Evolutionary conservation across 1,140 invertebrate genomes (phyloP).

Genomic region (Anastrepha ludens): DNA sequence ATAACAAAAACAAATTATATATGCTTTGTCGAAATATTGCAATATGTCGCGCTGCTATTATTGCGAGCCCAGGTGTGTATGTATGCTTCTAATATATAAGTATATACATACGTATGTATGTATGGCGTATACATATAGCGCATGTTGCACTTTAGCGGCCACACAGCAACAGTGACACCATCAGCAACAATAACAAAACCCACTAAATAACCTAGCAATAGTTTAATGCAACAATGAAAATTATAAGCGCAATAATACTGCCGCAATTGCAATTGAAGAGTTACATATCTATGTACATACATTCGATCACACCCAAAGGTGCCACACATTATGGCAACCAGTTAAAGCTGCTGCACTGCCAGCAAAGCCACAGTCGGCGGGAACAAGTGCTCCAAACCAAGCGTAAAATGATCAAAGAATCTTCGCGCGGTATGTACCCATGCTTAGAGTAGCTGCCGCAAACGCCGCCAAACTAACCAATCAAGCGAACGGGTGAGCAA

Average conservation of each 20-base stretch:
- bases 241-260: not conserved
- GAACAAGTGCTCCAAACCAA: conserved; percentile 62
- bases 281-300: not conserved
- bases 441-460: not conserved
- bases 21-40: too few species aligned
- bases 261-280: not conserved
- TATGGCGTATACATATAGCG: not conserved
- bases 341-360: not conserved
- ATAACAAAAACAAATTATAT: not conserved
- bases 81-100: too few species aligned
- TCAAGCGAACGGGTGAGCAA: conserved; percentile 49
- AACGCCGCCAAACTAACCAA: conserved; percentile 25
- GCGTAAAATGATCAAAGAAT: conserved; percentile 74
- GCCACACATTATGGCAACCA: not conserved
- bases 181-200: not conserved
- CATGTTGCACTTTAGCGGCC: not conserved
- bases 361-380: not conserved
- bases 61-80: too few species aligned
- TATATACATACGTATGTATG: not conserved
- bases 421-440: conserved; percentile 68
- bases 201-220: not conserved
- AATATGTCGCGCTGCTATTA: too few species aligned
- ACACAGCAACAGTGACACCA: not conserved
- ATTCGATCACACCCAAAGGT: not conserved
- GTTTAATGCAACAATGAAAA: conserved; percentile 12